Evolutionary conservation across 2,888 invertebrate species (phyloP).

Genomic region (Eristalis tenax): DNA sequence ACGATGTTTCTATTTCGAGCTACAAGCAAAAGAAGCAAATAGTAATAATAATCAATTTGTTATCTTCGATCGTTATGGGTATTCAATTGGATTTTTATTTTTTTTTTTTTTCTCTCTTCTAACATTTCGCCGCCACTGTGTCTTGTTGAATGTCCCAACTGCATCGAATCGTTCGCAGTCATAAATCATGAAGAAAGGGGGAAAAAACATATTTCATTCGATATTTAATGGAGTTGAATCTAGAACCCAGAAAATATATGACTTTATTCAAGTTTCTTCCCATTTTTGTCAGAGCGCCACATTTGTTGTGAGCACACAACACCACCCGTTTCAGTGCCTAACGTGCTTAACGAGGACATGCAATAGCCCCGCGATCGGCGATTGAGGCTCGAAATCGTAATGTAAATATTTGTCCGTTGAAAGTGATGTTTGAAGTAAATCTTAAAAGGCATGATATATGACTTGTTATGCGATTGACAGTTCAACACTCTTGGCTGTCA

Average conservation of each 20-base stretch:
- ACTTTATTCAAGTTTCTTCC: conserved; percentile 37
- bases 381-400: conserved; percentile 42
- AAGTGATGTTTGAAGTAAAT: conserved; percentile 68
- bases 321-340: not conserved
- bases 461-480: conserved; percentile 77
- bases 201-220: conserved; percentile 10
- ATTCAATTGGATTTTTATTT: not conserved
- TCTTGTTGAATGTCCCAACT: conserved; percentile 32
- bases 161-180: conserved; percentile 12
- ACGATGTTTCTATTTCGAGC: conserved; percentile 31
- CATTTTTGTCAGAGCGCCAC: conserved; percentile 58
- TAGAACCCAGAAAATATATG: conserved; percentile 14
- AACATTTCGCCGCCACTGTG: conserved; percentile 17
- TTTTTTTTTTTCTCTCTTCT: not conserved
- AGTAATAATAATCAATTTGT: conserved; percentile 52
- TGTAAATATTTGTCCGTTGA: conserved; percentile 63
- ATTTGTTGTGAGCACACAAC: not conserved
- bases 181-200: conserved; percentile 42
- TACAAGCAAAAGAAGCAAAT: not conserved
- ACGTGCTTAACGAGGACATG: conserved; percentile 21
- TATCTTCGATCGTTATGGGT: conserved; percentile 44
- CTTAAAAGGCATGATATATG: conserved; percentile 62
- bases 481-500: conserved; percentile 80
- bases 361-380: not conserved
- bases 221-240: conserved; percentile 39